These are phyloP conservation scores for Labeo calbasu DNA, from an alignment of 2,797 vertebrate genomes.

Conservation along the genomic window DNA sequence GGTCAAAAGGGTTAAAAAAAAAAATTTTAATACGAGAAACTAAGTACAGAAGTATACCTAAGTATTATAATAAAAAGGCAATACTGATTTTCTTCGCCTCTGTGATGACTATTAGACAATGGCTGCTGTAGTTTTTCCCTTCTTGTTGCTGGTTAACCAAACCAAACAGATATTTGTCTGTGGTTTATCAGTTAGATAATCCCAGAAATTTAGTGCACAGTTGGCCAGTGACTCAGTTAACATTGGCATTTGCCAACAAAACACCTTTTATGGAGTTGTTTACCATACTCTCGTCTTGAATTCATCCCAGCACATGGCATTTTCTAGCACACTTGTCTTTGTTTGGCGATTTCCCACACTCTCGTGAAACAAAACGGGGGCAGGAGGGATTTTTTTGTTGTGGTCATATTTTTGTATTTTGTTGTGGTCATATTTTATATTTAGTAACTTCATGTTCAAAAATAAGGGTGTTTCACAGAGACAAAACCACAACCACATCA, in stretches of 20 bases:
- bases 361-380: constrained; percentile 2
- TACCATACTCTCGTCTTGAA: background rate
- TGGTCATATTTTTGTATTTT: background rate
- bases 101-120: background rate
- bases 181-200: background rate
- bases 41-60: too few relatives aligned
- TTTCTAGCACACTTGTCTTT: constrained; percentile 10
- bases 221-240: background rate
- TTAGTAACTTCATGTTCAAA: background rate
- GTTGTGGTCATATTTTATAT: background rate
- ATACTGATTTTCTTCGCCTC: too few relatives aligned
- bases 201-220: background rate
- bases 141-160: background rate
- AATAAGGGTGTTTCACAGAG: background rate
- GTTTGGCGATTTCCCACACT: background rate
- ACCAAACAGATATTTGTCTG: background rate
- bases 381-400: background rate
- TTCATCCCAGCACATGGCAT: background rate
- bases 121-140: background rate
- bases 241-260: background rate
- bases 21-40: too few relatives aligned
- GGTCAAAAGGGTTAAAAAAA: too few relatives aligned
- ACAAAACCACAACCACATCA: constrained; percentile 27
- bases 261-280: constrained; percentile 19
- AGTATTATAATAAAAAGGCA: too few relatives aligned